Percentiles rank a stretch among this genome's conserved stretches.
Conservation (phyloP, 2,888 invertebrate genomes). For the Drosophila differens region DNA sequence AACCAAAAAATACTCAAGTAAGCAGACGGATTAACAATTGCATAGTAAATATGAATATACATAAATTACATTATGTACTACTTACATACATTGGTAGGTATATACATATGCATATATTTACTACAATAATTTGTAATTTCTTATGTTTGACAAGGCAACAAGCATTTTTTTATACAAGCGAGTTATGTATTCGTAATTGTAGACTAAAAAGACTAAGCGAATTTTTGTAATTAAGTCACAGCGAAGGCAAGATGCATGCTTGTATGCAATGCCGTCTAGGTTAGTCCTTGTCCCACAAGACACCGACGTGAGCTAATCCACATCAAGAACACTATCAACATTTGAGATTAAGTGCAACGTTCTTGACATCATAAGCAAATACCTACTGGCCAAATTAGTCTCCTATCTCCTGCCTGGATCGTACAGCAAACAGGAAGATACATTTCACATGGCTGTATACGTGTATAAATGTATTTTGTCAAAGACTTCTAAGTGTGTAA, state of each 20-base stretch:
- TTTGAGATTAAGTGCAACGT: constrained; percentile 38
- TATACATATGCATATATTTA: constrained; percentile 24
- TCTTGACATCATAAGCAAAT: constrained; percentile 24
- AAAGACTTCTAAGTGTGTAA: constrained; percentile 78
- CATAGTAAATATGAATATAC: constrained; percentile 54
- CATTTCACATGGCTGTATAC: constrained; percentile 65
- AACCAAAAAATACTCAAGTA: constrained; percentile 76
- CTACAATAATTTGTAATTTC: constrained; percentile 51
- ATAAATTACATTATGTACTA: constrained; percentile 15
- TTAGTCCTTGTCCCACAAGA: constrained; percentile 30
- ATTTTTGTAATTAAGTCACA: constrained; percentile 67
- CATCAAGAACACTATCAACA: constrained; percentile 19
- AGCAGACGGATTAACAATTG: constrained; percentile 54
- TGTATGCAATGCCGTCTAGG: constrained; percentile 16
- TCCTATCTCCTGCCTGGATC: constrained; percentile 40
- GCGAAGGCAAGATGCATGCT: constrained; percentile 27
- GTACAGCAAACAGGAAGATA: constrained; percentile 38
- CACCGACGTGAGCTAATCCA: constrained; percentile 16
- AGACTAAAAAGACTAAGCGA: constrained; percentile 55
- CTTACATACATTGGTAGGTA: constrained; percentile 33
- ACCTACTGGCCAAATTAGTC: constrained; percentile 73
- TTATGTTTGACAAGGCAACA: constrained; percentile 44
- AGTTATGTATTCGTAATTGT: constrained; percentile 41
- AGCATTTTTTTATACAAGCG: constrained; percentile 30
- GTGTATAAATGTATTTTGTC: constrained; percentile 74